Conservation (phyloP, 2,113 vertebrate species). For the Ariopsis seemanni region DNA sequence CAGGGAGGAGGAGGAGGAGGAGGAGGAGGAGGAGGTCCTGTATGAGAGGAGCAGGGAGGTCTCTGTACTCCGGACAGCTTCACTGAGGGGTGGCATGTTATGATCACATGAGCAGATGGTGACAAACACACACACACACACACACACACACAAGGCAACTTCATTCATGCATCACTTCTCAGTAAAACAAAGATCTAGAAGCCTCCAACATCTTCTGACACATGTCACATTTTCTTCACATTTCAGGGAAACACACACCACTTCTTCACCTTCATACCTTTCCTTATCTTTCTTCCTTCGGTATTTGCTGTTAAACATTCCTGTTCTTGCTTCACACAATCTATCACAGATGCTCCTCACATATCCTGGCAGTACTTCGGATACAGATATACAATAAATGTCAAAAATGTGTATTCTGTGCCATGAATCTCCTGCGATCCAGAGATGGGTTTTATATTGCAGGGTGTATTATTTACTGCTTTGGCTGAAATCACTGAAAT, state of each 20-base stretch:
- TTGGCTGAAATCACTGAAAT: conserved; percentile 2
- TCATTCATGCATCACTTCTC: neutral
- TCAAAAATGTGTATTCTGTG: conserved; percentile 7
- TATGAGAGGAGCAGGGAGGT: conserved; percentile 14
- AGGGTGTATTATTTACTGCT: conserved; percentile 20
- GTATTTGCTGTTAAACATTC: conserved; percentile 1
- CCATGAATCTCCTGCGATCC: conserved; percentile 26
- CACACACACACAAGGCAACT: neutral
- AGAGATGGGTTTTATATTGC: neutral
- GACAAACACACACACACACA: neutral
- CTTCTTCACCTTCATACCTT: neutral
- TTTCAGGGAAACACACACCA: neutral
- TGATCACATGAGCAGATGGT: conserved; percentile 36
- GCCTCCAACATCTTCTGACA: neutral
- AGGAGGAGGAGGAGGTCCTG: conserved; percentile 19
- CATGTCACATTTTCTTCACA: neutral
- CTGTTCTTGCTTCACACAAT: conserved; percentile 4
- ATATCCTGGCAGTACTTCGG: conserved; percentile 12
- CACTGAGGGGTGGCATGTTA: conserved; percentile 20
- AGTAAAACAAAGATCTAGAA: neutral
- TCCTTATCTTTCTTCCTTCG: neutral
- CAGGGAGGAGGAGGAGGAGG: conserved; percentile 12
- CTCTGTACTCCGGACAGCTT: neutral
- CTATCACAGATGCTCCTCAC: conserved; percentile 14
- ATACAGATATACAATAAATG: conserved; percentile 35